These are phyloP conservation scores for Tetraneura akinire DNA, from an alignment of 1,140 invertebrate genomes.

Conservation along the genomic window DNA sequence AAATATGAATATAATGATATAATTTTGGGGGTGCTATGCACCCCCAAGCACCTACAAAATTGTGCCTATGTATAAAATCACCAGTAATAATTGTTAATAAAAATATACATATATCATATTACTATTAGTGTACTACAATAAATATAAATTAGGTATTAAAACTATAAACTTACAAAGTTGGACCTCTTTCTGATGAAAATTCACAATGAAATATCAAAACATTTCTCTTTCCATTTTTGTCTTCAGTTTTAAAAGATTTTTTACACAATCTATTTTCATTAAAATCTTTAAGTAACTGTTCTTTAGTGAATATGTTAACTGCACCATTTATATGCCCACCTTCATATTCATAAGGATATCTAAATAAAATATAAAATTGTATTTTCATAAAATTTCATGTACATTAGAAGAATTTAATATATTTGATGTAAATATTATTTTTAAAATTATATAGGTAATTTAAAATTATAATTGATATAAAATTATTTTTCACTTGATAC, in stretches of 20 bases:
- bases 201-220: conserved; percentile 98
- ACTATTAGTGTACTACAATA: no score
- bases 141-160: conserved; percentile 53
- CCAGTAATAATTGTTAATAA: no score
- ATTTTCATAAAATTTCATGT: neutral
- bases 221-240: conserved; percentile 63
- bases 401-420: neutral
- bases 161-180: conserved; percentile 72
- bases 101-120: no score
- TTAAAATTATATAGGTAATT: no score
- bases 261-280: conserved; percentile 61
- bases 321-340: conserved; percentile 91
- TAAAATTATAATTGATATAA: no score
- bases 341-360: conserved; percentile 97
- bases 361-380: conserved; percentile 59
- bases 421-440: neutral
- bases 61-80: no score
- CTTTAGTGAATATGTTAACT: conserved; percentile 79
- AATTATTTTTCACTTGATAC: conserved; percentile 46
- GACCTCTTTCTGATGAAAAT: conserved; percentile 93
- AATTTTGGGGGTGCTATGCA: no score
- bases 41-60: no score
- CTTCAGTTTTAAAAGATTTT: conserved; percentile 57
- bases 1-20: no score
- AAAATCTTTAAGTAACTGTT: conserved; percentile 70